phyloP scores from a whole-genome alignment of 2,888 invertebrate species.

The Ferdinandea cuprea region DNA sequence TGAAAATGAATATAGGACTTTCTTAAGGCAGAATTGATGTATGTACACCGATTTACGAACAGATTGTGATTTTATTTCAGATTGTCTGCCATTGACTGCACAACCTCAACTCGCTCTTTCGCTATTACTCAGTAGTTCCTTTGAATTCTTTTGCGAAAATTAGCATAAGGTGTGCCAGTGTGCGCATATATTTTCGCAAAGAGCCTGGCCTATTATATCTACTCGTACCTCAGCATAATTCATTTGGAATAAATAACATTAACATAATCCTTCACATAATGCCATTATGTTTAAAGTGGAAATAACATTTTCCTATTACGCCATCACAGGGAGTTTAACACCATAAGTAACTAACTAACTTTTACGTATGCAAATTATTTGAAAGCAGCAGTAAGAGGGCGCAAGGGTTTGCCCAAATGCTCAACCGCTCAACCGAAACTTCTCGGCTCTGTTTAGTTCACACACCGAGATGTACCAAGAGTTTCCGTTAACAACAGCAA shows the following conservation, averaged over 20 bases:
- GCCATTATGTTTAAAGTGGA: slow-evolving; percentile 72
- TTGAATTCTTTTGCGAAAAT: slow-evolving; percentile 20
- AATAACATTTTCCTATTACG: slow-evolving; percentile 74
- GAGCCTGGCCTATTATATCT: slow-evolving; percentile 39
- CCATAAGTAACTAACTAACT: slow-evolving; percentile 74
- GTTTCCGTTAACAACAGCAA: slow-evolving; percentile 68
- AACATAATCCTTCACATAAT: slow-evolving; percentile 73
- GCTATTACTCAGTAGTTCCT: background rate
- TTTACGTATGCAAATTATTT: slow-evolving; percentile 73
- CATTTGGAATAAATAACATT: slow-evolving; percentile 73
- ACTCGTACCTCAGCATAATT: slow-evolving; percentile 56
- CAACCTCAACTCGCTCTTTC: background rate
- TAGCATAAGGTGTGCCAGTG: slow-evolving; percentile 44
- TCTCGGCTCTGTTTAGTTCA: slow-evolving; percentile 58
- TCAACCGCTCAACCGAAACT: slow-evolving; percentile 65
- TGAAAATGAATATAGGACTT: no score
- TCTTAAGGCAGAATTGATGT: no score
- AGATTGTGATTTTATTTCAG: background rate
- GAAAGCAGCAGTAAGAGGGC: slow-evolving; percentile 47
- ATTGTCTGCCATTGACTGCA: background rate
- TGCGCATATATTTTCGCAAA: slow-evolving; percentile 12
- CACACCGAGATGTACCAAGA: slow-evolving; percentile 37
- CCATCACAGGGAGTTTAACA: slow-evolving; percentile 73
- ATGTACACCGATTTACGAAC: background rate
- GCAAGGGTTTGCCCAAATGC: slow-evolving; percentile 51